A percentile compares a stretch with the other conserved stretches of the same genome.
Evolutionary conservation across 2,797 vertebrate species (phyloP).

Genomic region (Oophaga sylvatica): DNA sequence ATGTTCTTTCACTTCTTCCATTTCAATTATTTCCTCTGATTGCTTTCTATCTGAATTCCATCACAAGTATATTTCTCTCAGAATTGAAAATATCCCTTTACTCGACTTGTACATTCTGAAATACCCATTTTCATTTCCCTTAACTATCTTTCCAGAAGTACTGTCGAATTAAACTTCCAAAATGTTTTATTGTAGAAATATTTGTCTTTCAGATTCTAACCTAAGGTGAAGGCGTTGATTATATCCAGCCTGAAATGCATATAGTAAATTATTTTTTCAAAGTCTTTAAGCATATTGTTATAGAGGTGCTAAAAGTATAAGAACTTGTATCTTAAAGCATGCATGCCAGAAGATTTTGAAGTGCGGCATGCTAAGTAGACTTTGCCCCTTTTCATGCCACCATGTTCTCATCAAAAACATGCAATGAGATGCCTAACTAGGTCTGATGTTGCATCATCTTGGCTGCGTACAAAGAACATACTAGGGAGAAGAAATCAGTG

Average conservation of each 20-base stretch:
- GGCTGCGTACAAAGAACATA: too few relatives aligned
- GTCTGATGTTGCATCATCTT: too few relatives aligned
- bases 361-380: too few relatives aligned
- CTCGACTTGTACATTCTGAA: constrained; percentile 44
- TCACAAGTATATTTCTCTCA: constrained; percentile 47
- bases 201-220: constrained; percentile 37
- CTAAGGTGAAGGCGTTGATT: constrained; percentile 38
- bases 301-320: neutral
- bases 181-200: constrained; percentile 42
- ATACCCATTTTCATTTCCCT: constrained; percentile 53
- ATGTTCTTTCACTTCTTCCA: constrained; percentile 34
- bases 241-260: neutral
- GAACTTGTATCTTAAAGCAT: neutral
- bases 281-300: neutral
- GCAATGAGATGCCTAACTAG: too few relatives aligned
- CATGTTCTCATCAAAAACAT: too few relatives aligned
- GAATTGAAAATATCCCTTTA: constrained; percentile 54
- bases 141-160: constrained; percentile 45
- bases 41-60: constrained; percentile 60
- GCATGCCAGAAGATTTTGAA: too few relatives aligned
- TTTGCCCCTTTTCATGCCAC: too few relatives aligned
- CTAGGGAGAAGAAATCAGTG: too few relatives aligned
- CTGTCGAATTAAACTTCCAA: constrained; percentile 51
- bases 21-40: constrained; percentile 58
- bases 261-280: neutral